These are phyloP conservation scores for Zenarchopterus dispar DNA, from an alignment of 2,797 vertebrate genomes.

Conservation along the genomic window DNA sequence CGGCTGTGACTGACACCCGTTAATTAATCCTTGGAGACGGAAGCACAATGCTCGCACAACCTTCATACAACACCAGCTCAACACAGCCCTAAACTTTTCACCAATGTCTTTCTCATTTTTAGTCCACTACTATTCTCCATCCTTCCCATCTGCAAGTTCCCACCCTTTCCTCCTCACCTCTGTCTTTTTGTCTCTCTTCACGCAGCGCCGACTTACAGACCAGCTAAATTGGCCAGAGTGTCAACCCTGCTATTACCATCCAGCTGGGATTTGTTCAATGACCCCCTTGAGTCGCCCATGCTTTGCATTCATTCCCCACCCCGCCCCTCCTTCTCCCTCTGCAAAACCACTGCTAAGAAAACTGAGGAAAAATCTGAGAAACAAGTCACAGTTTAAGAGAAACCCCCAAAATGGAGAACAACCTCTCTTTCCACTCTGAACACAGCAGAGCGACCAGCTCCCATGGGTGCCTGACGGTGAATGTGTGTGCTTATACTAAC, in stretches of 20 bases:
- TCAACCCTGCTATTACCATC: constrained; percentile 66
- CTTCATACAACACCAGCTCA: constrained; percentile 31
- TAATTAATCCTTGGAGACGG: constrained; percentile 74
- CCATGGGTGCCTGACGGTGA: constrained; percentile 37
- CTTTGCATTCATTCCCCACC: constrained; percentile 53
- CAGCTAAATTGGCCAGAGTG: constrained; percentile 69
- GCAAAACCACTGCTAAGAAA: constrained; percentile 62
- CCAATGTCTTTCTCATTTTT: constrained; percentile 45
- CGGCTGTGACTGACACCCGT: constrained; percentile 76
- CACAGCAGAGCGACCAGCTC: constrained; percentile 39
- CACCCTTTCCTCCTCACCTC: constrained; percentile 6
- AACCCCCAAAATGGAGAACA: constrained; percentile 59
- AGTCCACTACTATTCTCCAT: constrained; percentile 12
- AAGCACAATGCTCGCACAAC: constrained; percentile 35
- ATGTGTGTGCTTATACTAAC: constrained; percentile 6
- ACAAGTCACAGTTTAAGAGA: constrained; percentile 66
- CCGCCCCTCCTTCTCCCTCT: constrained; percentile 41
- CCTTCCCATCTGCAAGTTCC: constrained; percentile 8
- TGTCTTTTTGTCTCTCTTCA: constrained; percentile 45
- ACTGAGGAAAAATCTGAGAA: constrained; percentile 74
- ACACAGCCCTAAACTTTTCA: constrained; percentile 38
- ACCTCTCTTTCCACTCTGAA: constrained; percentile 46
- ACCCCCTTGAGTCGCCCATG: constrained; percentile 61
- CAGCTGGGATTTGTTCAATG: constrained; percentile 64
- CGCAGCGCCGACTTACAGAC: constrained; percentile 44